Evolutionary conservation across 2,113 vertebrate species (phyloP).

Genomic region (Tympanuchus pallidicinctus): DNA sequence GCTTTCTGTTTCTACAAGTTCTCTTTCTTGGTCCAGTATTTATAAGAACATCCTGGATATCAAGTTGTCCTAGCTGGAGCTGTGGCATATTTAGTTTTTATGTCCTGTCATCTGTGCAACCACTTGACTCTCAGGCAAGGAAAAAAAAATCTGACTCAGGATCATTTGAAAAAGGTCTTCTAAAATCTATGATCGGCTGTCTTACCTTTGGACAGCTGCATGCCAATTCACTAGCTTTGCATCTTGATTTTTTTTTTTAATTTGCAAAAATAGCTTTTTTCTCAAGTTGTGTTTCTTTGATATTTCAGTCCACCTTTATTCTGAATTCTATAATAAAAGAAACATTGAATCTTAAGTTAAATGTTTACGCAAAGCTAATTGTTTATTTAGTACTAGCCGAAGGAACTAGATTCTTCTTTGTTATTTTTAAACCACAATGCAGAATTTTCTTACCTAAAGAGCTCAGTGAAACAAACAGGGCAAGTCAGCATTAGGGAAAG

Average conservation of each 20-base stretch:
- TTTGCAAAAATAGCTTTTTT: neutral
- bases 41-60: neutral
- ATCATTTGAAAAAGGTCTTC: neutral
- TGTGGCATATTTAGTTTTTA: neutral
- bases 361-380: neutral
- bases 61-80: neutral
- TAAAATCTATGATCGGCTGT: neutral
- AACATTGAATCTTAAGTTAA: neutral
- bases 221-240: neutral
- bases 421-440: neutral
- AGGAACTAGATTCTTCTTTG: neutral
- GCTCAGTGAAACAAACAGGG: neutral
- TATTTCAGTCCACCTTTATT: neutral
- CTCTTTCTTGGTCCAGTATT: neutral
- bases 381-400: neutral
- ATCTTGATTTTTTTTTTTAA: neutral
- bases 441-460: neutral
- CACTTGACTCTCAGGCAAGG: neutral
- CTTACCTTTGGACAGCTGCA: neutral
- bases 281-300: neutral
- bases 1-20: neutral
- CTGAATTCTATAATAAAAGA: neutral
- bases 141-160: neutral
- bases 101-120: neutral
- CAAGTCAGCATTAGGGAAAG: neutral